Percentiles rank a stretch among this genome's conserved stretches.
Evolutionary conservation across 1,140 invertebrate genomes (phyloP).

Genomic region (Caerostris extrusa): DNA sequence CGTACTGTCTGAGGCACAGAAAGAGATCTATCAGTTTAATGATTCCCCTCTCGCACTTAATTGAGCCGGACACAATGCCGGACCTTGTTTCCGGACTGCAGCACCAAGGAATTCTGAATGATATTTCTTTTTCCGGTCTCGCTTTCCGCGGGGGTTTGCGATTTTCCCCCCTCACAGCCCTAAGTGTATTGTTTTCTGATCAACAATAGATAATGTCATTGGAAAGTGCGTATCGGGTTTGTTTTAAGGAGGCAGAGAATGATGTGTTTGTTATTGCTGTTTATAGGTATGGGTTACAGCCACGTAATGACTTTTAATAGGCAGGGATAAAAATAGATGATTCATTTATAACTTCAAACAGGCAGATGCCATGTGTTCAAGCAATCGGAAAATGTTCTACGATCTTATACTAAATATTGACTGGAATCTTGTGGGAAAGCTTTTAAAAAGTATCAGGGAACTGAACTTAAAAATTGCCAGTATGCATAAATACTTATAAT

Average conservation of each 20-base stretch:
- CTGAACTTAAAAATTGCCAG: too few relatives aligned
- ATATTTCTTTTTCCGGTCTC: neutral
- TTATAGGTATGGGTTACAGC: neutral
- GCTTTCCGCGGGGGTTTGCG: neutral
- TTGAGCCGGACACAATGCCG: slow-evolving; percentile 64
- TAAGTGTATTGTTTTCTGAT: slow-evolving; percentile 43
- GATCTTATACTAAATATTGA: too few relatives aligned
- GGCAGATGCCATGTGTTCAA: too few relatives aligned
- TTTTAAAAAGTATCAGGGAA: too few relatives aligned
- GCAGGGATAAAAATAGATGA: too few relatives aligned
- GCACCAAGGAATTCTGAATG: slow-evolving; percentile 17
- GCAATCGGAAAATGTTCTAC: too few relatives aligned
- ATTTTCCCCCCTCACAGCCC: neutral
- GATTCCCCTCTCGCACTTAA: slow-evolving; percentile 50
- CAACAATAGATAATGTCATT: slow-evolving; percentile 42
- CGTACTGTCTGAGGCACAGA: slow-evolving; percentile 3
- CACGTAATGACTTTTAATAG: neutral
- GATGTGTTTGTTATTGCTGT: neutral
- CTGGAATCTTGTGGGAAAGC: too few relatives aligned
- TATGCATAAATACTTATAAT: too few relatives aligned
- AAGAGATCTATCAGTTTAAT: slow-evolving; percentile 64
- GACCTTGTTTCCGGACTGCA: slow-evolving; percentile 55
- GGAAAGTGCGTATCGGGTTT: neutral
- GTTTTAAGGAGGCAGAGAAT: neutral
- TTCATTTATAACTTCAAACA: too few relatives aligned